Base-by-base conservation (phyloP, 2,113 vertebrate species). In the Microtus montanus region DNA sequence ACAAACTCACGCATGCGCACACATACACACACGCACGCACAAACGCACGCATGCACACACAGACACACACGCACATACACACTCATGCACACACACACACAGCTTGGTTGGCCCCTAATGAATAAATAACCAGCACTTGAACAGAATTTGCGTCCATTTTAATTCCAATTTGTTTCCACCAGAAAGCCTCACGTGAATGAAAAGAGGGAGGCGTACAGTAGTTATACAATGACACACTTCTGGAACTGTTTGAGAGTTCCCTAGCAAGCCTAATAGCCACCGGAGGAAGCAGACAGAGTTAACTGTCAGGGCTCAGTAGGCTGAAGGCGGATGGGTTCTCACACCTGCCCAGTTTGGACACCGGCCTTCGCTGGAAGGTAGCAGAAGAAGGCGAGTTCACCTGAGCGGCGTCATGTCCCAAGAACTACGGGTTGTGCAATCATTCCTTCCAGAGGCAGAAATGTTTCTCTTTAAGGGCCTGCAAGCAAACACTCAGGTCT, bases 81-180 rank as follows among this genome's bases (percentile, higher is more conserved):
- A 28, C n/a, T n/a, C 47, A 49, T 2, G 15, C 63, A 28, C 80
- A 87, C 93, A 84, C 73, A 44, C 84, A 82, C 93, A 84, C 24
- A 28, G n/a, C 66, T 83, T 54, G 58, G 88, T 92, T 91, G 75
- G 89, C 90, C 93, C 90, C 87, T 96, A 90, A 97, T 96, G 92
- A 96, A 97, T 93, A 97, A 96, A 94, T 94, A 97, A 95, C 63
- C 54, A 96, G 90, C 35, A 80, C 93, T 90, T 94, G 85, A 95
- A 92, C 88, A 61, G 80, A 93, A 94, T 93, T 71, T 92, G 93
- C 93, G 73, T 61, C 90, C 96, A 94, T 94, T 94, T 96, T 92
- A 95, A 97, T 94, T 90, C 90, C 77, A 74, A 90, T 74, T 93
- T 73, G 88, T 87, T 95, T 95, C 94, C 92, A 95, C 73, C 85